Percentiles rank a stretch among this genome's conserved stretches.
These are phyloP conservation scores for Leuctra nigra DNA, from an alignment of 2,888 invertebrate genomes.

Conservation along the genomic window DNA sequence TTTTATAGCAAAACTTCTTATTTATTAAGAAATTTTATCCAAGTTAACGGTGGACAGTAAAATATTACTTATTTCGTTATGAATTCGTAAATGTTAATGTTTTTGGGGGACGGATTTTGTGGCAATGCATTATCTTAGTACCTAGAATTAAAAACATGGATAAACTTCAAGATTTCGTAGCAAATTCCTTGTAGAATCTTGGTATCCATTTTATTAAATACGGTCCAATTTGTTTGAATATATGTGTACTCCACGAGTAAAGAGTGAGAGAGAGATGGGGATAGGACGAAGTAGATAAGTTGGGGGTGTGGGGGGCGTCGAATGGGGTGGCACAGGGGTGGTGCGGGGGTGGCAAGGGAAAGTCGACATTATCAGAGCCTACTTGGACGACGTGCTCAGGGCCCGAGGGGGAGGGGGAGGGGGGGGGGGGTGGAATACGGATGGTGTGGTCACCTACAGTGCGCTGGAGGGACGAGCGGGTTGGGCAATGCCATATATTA, in stretches of 20 bases:
- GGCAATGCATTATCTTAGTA: too few species aligned
- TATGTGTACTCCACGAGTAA: neutral
- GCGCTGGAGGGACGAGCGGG: neutral
- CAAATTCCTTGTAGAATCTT: too few species aligned
- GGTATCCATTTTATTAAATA: too few species aligned
- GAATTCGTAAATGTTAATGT: too few species aligned
- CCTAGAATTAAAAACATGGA: too few species aligned
- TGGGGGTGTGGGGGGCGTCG: neutral
- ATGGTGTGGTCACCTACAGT: slow-evolving; percentile 5
- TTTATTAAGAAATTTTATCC: too few species aligned
- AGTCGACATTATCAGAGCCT: slow-evolving; percentile 18
- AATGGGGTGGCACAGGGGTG: neutral
- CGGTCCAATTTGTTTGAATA: neutral
- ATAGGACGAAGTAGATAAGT: slow-evolving; percentile 8
- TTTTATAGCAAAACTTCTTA: too few species aligned
- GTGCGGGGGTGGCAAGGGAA: slow-evolving; percentile 13
- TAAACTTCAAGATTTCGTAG: too few species aligned
- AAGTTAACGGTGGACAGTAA: too few species aligned
- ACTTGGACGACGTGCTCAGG: too few species aligned
- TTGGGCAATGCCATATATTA: neutral
- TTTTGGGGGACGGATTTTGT: too few species aligned
- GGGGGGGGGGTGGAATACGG: slow-evolving; percentile 3
- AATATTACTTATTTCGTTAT: too few species aligned
- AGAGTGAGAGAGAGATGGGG: neutral
- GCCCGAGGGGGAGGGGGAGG: neutral